A percentile compares a stretch with the other conserved stretches of the same genome.
Conservation (phyloP, 1,140 invertebrate genomes). For the Drosophila auraria region DNA sequence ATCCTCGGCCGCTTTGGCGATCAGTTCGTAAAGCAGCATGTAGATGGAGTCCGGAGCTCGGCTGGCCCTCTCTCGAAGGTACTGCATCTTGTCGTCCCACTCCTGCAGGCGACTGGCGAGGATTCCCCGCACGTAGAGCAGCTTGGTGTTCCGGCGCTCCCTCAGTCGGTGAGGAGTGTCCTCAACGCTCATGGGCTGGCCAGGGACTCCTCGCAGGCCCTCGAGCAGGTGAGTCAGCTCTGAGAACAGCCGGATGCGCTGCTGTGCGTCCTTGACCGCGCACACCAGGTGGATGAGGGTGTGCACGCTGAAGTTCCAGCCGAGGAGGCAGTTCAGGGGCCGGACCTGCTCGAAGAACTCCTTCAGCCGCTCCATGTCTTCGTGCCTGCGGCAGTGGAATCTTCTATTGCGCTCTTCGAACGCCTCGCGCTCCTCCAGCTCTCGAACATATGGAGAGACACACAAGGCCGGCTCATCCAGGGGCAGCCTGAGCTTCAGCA, state of each 20-base stretch:
- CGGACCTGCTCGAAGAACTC: constrained; percentile 30
- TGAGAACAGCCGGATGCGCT: constrained; percentile 36
- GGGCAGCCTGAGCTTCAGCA: neutral
- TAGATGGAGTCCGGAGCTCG: constrained; percentile 36
- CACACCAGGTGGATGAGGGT: constrained; percentile 54
- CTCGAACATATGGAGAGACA: constrained; percentile 43
- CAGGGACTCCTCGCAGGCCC: constrained; percentile 3
- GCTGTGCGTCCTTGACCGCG: neutral
- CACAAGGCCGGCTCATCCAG: rapidly evolving
- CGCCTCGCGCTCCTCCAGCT: constrained; percentile 55
- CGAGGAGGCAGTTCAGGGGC: neutral
- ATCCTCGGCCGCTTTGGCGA: constrained; percentile 60
- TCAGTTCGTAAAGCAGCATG: constrained; percentile 47
- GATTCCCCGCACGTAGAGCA: constrained; percentile 65
- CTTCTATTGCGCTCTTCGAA: constrained; percentile 61
- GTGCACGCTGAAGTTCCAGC: constrained; percentile 60
- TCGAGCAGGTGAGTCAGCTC: constrained; percentile 36
- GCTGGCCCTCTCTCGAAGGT: neutral
- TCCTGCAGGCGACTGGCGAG: constrained; percentile 51
- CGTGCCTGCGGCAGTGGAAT: constrained; percentile 44
- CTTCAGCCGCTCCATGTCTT: constrained; percentile 46
- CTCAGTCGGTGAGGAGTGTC: constrained; percentile 5
- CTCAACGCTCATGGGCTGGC: neutral
- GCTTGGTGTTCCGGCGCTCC: constrained; percentile 24
- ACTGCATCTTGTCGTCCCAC: constrained; percentile 51